Percentiles rank a stretch among this genome's conserved stretches.
phyloP scores from a whole-genome alignment of 2,797 vertebrate species.

The Onychomys arenicola region DNA sequence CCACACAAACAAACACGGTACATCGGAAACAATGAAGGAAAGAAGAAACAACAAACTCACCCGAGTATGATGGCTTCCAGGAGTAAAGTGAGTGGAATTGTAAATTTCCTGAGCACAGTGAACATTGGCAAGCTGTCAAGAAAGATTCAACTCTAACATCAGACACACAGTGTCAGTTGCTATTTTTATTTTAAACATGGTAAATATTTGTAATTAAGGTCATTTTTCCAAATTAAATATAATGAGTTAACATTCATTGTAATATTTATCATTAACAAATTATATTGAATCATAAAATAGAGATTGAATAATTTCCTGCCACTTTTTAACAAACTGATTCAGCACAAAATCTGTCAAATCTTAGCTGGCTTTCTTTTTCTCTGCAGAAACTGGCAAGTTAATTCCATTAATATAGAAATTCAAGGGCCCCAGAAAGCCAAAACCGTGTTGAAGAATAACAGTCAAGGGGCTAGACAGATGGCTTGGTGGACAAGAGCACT shows the following conservation, averaged over 20 bases:
- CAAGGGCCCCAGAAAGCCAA: slow-evolving; percentile 2
- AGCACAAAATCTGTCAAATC: slow-evolving; percentile 3
- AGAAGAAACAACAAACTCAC: slow-evolving; percentile 84
- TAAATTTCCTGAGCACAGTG: slow-evolving; percentile 96
- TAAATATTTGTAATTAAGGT: slow-evolving; percentile 65
- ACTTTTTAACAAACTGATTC: neutral
- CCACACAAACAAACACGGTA: neutral
- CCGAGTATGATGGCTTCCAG: slow-evolving; percentile 93
- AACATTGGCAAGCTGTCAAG: slow-evolving; percentile 96
- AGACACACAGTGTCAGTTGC: slow-evolving; percentile 42
- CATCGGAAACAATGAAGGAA: neutral
- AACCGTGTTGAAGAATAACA: slow-evolving; percentile 22
- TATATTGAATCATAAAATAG: slow-evolving; percentile 19
- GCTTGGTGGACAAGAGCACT: neutral
- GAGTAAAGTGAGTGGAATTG: slow-evolving; percentile 95
- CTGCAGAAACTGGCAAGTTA: slow-evolving; percentile 10
- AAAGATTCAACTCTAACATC: slow-evolving; percentile 51
- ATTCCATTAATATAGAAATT: slow-evolving; percentile 51
- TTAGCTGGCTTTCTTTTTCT: neutral
- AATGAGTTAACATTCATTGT: slow-evolving; percentile 33
- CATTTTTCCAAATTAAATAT: slow-evolving; percentile 61
- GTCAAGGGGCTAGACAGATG: neutral
- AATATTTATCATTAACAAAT: neutral
- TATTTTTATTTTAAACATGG: slow-evolving; percentile 13
- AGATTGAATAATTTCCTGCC: neutral